Conservation (phyloP, 2,113 vertebrate species). For the Mandrillus leucophaeus region DNA sequence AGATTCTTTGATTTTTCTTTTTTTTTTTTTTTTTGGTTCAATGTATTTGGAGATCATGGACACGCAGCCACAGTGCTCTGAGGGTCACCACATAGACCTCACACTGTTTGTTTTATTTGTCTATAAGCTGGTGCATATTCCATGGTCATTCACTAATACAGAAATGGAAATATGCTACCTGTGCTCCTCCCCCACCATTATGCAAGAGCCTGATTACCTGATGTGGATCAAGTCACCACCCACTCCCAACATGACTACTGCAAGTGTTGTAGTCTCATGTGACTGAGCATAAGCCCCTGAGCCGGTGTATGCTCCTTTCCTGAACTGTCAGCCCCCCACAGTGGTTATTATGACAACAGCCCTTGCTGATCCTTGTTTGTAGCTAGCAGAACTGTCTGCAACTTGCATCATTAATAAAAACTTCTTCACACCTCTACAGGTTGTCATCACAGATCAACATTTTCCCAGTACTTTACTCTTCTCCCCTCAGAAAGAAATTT, state of each 20-base stretch:
- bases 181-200: neutral
- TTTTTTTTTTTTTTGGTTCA: neutral
- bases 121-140: no score
- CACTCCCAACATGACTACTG: neutral
- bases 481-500: neutral
- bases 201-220: neutral
- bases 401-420: neutral
- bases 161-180: neutral
- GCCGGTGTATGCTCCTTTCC: fast-evolving
- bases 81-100: neutral
- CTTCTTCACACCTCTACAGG: neutral
- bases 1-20: neutral
- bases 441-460: constrained; percentile 9
- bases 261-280: neutral
- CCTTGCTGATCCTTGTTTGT: neutral
- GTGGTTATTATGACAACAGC: neutral
- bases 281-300: neutral
- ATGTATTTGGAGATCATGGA: neutral
- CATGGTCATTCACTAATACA: neutral
- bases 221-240: neutral
- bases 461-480: neutral
- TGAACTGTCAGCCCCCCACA: neutral
- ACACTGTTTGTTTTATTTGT: neutral
- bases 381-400: neutral
- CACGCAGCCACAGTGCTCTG: neutral